These are phyloP conservation scores for Aplysina aerophoba DNA, from an alignment of 37 sponge, comb jelly and placozoan species.

Conservation along the genomic window DNA sequence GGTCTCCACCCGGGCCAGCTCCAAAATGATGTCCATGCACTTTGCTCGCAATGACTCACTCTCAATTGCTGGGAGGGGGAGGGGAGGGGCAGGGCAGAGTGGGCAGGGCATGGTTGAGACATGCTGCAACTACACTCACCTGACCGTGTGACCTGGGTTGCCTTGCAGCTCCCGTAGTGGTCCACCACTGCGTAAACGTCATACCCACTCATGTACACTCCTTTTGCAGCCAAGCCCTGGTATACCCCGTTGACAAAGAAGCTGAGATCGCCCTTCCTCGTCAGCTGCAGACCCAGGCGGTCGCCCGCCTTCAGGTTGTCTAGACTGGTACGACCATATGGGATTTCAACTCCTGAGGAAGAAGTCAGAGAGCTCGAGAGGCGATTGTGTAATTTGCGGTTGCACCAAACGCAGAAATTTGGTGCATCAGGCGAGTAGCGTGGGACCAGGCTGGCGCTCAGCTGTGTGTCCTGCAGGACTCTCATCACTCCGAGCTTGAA, in stretches of 20 bases:
- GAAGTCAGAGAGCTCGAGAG: background rate
- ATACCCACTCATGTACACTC: conserved; percentile 51
- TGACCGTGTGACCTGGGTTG: conserved; percentile 74
- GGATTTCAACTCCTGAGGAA: conserved; percentile 25
- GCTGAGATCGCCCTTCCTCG: conserved; percentile 54
- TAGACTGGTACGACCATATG: conserved; percentile 58
- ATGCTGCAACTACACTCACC: conserved; percentile 32
- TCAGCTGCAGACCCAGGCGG: conserved; percentile 62
- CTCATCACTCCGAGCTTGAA: conserved; percentile 83
- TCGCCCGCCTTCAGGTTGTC: conserved; percentile 71
- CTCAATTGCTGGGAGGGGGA: background rate
- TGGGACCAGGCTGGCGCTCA: conserved; percentile 46
- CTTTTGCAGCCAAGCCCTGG: conserved; percentile 66
- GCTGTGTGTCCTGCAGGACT: background rate
- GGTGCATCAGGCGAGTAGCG: conserved; percentile 83
- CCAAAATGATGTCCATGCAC: conserved; percentile 27
- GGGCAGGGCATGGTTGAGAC: too few species aligned
- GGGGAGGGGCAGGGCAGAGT: background rate
- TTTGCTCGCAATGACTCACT: conserved; percentile 14
- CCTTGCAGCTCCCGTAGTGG: conserved; percentile 84
- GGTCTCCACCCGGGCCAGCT: background rate
- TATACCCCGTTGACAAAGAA: conserved; percentile 78
- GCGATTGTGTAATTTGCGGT: conserved; percentile 68
- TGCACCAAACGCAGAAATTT: conserved; percentile 83
- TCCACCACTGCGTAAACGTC: conserved; percentile 83